Base-by-base conservation (phyloP, 2,888 invertebrate genomes). In the Drosophila longiperda region DNA sequence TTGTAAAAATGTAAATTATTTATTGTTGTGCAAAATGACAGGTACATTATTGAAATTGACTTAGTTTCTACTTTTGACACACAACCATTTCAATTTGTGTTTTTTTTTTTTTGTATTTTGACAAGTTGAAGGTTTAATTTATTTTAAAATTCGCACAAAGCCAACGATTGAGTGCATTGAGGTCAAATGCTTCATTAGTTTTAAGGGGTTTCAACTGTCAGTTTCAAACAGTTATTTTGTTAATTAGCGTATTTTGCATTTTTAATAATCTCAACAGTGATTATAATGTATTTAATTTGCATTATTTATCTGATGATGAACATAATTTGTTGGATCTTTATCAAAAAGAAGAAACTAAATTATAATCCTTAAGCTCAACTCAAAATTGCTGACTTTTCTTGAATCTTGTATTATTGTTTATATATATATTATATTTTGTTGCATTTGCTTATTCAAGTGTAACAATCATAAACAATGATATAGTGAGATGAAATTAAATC, bases 81-180 rank as follows among this genome's bases (percentile, higher is more conserved):
- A 53, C 32, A 64, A 26, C 12, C 52, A 20, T 59, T 38, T 54
- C 57, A 26, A 52, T 33, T 15, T 57, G 15, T 36, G 20, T 29
- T 55, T 55, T 48, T n/a, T 33, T 32, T 67, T 65, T 15, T 40
- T 38, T 17, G 70, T 53, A 72, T 73, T 73, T 74, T 52, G 62
- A 40, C 60, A 60, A 45, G 59, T 70, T 87, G 67, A 83, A 87
- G 89, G 83, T 64, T 70, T 75, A 20, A 17, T 26, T 62, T 40
- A 15, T 15, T 45, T 45, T 23, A 29, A 6, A 6, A 29, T 29
- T 33, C 59, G 11, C 23, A 33, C 5, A 40, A 66, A n/a, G n/a
- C 34, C 17, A 20, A 17, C 42, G 32, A 33, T 61, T 17, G 34
- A 26, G 26, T 20, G 42, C 26, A 59, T 62, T 75, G 9, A 65